phyloP scores from a whole-genome alignment of 1,140 invertebrate genomes.

The Halictus rubicundus region DNA sequence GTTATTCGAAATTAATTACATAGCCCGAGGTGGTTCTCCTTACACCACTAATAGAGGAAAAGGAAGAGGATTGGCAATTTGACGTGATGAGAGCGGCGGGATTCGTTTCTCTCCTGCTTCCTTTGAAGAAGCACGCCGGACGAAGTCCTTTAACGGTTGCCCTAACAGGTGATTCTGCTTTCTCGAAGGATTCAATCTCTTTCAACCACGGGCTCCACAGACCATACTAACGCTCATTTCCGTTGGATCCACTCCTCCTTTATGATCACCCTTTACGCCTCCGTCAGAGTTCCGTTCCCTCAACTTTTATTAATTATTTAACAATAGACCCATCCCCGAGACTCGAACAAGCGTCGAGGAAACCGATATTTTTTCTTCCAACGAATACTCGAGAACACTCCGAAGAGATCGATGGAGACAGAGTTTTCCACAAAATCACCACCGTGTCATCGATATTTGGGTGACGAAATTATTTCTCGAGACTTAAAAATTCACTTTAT shows the following conservation, averaged over 20 bases:
- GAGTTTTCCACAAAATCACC: too few relatives aligned
- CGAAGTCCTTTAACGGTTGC: constrained; percentile 56
- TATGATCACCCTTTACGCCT: constrained; percentile 9
- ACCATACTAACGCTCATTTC: constrained; percentile 62
- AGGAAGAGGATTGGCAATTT: constrained; percentile 55
- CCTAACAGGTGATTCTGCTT: constrained; percentile 58
- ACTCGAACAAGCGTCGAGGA: not conserved
- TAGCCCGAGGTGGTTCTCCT: constrained; percentile 43
- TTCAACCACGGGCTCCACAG: constrained; percentile 35
- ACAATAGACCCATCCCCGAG: not conserved
- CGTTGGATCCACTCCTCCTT: constrained; percentile 29
- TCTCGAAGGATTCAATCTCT: constrained; percentile 63
- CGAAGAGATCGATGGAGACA: too few relatives aligned
- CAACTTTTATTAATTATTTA: constrained; percentile 63
- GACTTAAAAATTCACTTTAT: too few relatives aligned
- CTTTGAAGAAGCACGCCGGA: constrained; percentile 49
- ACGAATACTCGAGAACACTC: not conserved
- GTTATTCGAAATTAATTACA: constrained; percentile 54
- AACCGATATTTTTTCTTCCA: not conserved
- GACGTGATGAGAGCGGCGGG: constrained; percentile 45
- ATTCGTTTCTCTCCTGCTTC: constrained; percentile 54
- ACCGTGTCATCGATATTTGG: too few relatives aligned
- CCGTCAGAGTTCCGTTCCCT: constrained; percentile 1
- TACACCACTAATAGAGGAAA: constrained; percentile 38
- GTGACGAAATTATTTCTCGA: too few relatives aligned